Evolutionary conservation across 2,797 vertebrate species (phyloP).

Genomic region (Brachyrhaphis roseni): DNA sequence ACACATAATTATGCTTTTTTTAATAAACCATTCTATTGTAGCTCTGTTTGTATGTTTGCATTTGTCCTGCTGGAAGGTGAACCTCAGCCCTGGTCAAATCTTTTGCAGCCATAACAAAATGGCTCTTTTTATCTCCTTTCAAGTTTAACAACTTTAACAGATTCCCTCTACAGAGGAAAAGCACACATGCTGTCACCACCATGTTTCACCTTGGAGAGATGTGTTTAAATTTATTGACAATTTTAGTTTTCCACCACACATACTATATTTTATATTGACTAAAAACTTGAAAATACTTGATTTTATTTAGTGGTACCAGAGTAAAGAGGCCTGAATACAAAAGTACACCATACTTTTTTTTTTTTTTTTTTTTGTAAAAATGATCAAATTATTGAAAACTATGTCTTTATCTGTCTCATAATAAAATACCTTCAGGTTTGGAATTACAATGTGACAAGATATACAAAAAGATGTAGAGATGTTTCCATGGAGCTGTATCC

Average conservation of each 20-base stretch:
- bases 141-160: neutral
- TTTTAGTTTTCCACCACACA: neutral
- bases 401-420: neutral
- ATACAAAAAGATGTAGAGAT: neutral
- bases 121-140: neutral
- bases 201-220: neutral
- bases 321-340: neutral
- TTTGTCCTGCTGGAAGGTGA: neutral
- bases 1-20: too few relatives aligned
- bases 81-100: neutral
- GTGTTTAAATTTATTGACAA: neutral
- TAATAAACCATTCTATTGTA: too few relatives aligned
- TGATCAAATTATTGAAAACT: neutral
- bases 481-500: neutral
- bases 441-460: neutral
- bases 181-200: neutral
- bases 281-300: neutral
- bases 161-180: neutral
- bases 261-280: neutral
- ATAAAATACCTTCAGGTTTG: neutral
- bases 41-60: neutral
- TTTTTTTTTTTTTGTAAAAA: neutral
- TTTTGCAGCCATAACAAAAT: neutral
- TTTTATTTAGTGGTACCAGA: neutral
- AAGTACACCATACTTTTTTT: neutral